Conservation (phyloP, 2,113 vertebrate genomes). For the Prunella fulvescens region DNA sequence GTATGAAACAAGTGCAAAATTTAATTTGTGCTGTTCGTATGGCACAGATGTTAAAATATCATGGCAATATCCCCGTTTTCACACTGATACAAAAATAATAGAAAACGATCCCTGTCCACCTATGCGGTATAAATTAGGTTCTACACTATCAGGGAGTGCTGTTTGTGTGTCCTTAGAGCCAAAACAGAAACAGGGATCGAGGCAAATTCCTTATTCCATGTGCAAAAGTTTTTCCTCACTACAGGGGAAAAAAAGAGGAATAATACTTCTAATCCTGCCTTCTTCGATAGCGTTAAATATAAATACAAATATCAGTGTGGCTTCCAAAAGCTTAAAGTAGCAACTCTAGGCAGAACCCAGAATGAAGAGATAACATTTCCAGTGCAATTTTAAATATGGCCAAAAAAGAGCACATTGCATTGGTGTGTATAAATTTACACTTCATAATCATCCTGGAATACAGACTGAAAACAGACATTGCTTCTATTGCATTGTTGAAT, state of each 20-base stretch:
- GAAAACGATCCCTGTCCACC: not conserved
- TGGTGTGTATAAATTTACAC: not conserved
- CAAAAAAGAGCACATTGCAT: not conserved
- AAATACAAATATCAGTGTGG: not conserved
- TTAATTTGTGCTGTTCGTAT: not conserved
- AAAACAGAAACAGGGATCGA: accelerated
- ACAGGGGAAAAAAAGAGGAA: not conserved
- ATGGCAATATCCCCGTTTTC: constrained; percentile 5
- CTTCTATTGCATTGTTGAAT: not conserved
- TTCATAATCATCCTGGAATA: not conserved
- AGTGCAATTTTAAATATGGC: not conserved
- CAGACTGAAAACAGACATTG: not conserved
- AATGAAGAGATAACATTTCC: not conserved
- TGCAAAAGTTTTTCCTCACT: not conserved
- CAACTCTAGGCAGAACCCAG: not conserved
- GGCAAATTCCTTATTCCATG: not conserved
- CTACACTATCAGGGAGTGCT: not conserved
- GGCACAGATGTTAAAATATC: not conserved
- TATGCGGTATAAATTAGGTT: not conserved
- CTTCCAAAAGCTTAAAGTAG: not conserved
- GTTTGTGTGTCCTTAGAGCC: not conserved
- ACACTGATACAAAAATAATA: constrained; percentile 26
- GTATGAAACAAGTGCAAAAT: constrained; percentile 6
- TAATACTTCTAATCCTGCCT: not conserved
- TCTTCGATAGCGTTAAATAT: not conserved